Percentiles rank a stretch among this genome's conserved stretches.
These are phyloP conservation scores for Vanessa tameamea DNA, from an alignment of 1,140 invertebrate genomes.

Conservation along the genomic window DNA sequence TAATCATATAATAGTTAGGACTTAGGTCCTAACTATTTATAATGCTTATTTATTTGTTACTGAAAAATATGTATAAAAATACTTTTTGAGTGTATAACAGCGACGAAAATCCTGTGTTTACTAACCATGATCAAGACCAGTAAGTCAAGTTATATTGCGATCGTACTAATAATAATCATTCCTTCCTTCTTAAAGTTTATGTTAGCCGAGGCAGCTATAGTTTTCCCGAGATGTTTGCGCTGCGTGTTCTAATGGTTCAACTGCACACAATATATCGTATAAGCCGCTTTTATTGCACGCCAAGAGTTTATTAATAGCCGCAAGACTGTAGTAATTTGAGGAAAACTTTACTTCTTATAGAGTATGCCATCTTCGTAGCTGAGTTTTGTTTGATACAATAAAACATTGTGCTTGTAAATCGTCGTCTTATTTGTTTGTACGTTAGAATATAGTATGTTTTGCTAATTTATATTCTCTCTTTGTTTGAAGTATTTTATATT, in stretches of 20 bases:
- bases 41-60: no score
- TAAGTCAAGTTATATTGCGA: background rate
- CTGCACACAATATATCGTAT: conserved; percentile 28
- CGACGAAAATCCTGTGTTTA: background rate
- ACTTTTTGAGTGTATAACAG: no score
- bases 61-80: no score
- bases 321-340: conserved; percentile 20
- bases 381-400: no score
- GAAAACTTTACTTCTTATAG: conserved; percentile 15
- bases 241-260: conserved; percentile 22
- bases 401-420: no score
- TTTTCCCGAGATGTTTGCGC: conserved; percentile 16
- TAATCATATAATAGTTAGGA: no score
- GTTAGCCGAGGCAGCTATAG: conserved; percentile 7
- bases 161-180: background rate
- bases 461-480: no score
- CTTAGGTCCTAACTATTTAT: no score
- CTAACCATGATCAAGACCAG: background rate
- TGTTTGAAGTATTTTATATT: no score
- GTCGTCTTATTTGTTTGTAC: no score
- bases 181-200: conserved; percentile 5
- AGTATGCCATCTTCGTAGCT: background rate
- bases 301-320: conserved; percentile 25
- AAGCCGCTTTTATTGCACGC: conserved; percentile 24
- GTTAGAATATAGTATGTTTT: no score